Conservation (phyloP, 2,888 invertebrate species). For the Ellobium chinense region DNA sequence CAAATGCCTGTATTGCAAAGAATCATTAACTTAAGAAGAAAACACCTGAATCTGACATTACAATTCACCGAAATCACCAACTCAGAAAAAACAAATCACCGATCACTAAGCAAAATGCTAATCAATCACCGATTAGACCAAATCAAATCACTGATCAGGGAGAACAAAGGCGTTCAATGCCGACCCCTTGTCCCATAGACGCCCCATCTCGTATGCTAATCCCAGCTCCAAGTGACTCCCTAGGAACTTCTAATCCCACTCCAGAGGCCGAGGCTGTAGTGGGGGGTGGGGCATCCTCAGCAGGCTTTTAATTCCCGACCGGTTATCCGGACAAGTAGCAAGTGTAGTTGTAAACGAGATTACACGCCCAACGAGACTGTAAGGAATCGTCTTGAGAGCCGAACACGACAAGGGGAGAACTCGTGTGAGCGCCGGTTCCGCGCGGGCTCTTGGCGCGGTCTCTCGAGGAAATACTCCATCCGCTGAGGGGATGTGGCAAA, state of each 20-base stretch:
- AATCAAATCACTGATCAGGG: too few relatives aligned
- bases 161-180: too few relatives aligned
- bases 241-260: constrained; percentile 31
- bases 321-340: constrained; percentile 24
- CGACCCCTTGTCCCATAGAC: not conserved
- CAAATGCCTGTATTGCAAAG: too few relatives aligned
- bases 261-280: not conserved
- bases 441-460: too few relatives aligned
- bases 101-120: too few relatives aligned
- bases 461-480: too few relatives aligned
- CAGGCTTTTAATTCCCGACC: constrained; percentile 4
- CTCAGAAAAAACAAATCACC: too few relatives aligned
- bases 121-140: not conserved
- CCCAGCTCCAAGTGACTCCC: not conserved
- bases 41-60: too few relatives aligned
- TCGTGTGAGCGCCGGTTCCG: not conserved
- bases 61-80: too few relatives aligned
- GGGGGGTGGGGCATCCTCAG: not conserved
- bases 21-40: too few relatives aligned
- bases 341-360: constrained; percentile 36
- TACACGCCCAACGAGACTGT: constrained; percentile 36
- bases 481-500: too few relatives aligned
- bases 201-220: constrained; percentile 19
- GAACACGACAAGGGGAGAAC: constrained; percentile 9
- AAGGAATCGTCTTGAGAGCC: constrained; percentile 32